Conservation (phyloP, 2,113 vertebrate species). For the Heterotilapia buettikoferi region DNA sequence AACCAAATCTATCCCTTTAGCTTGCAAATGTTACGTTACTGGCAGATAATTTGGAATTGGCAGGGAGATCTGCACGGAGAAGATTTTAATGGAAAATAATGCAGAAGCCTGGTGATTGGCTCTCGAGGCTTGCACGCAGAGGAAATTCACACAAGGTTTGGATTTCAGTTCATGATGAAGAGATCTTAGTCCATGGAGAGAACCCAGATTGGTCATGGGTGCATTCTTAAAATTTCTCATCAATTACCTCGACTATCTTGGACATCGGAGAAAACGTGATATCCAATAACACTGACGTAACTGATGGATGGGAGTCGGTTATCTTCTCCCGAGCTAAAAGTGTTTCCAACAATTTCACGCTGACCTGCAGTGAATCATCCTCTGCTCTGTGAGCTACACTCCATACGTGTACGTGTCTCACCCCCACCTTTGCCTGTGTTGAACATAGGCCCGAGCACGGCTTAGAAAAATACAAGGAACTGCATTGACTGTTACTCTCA, state of each 20-base stretch:
- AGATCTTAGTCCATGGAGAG: not conserved
- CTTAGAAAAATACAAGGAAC: not conserved
- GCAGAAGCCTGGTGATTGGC: conserved; percentile 16
- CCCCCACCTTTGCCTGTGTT: not conserved
- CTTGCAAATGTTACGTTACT: conserved; percentile 27
- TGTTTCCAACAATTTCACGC: conserved; percentile 11
- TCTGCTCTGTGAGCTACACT: not conserved
- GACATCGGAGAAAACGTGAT: not conserved
- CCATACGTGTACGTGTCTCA: not conserved
- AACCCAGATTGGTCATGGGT: conserved; percentile 16
- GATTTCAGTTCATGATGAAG: conserved; percentile 46
- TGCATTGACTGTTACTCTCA: not conserved
- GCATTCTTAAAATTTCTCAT: conserved; percentile 34
- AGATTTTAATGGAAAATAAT: conserved; percentile 38
- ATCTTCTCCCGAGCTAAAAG: not conserved
- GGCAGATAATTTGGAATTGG: conserved; percentile 2
- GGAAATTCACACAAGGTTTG: conserved; percentile 56
- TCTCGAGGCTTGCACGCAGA: not conserved
- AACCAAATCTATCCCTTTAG: not conserved
- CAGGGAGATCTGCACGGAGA: conserved; percentile 46
- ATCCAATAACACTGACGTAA: not conserved
- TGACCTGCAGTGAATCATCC: not conserved
- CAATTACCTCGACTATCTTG: not conserved
- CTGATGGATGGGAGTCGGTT: not conserved
- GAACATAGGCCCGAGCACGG: not conserved